Base-by-base conservation (phyloP, 2,113 vertebrate genomes). In the Ictidomys tridecemlineatus region DNA sequence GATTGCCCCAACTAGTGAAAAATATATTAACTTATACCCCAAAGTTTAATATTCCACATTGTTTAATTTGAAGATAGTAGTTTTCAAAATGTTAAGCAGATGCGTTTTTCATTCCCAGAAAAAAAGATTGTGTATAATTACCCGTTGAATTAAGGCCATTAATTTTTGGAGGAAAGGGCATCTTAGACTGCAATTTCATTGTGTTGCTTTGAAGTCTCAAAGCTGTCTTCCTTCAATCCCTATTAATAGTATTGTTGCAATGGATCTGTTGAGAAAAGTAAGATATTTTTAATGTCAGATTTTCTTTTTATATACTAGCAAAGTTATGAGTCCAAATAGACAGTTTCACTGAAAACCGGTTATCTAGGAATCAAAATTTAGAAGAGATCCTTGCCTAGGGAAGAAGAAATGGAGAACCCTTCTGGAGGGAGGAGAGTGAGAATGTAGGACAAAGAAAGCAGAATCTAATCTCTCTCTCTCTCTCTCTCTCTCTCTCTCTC, bases 61-160 rank as follows among this genome's bases (percentile, higher is more conserved):
- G 37, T 28, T 73, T 53, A 84, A 92, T 88, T 24, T 84, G 28
- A 32, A 84, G 24, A 63, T 24, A 73, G 26, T 51, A 58, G 1
- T 87, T 88, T 42, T 88, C 53, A 89, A 94, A 88, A 88, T 48
- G 18, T 42, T 94, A 89, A 89, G 30, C 37, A 92, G 48, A 56
- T 56, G 9, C 26, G 72, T 45, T 94, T 94, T 70, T 80, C 18
- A 80, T 80, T 70, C 67, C 24, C 6, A 45, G 22, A 76, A 45
- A 45, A 45, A 45, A 45, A 85, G 37, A 65, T 92, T 69, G 39
- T 65, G 2, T 91, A 34, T 8, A 73, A 45, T 12, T 79, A 73
- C 30, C n/a, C 11, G 39, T n/a, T 32, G 63, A 91, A 67, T 45
- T 8, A 42, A 67, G 45, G 18, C 18, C 24, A 34, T 67, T 86